Evolutionary conservation across 2,888 invertebrate genomes (phyloP).

Genomic region (Philereme vetulata): DNA sequence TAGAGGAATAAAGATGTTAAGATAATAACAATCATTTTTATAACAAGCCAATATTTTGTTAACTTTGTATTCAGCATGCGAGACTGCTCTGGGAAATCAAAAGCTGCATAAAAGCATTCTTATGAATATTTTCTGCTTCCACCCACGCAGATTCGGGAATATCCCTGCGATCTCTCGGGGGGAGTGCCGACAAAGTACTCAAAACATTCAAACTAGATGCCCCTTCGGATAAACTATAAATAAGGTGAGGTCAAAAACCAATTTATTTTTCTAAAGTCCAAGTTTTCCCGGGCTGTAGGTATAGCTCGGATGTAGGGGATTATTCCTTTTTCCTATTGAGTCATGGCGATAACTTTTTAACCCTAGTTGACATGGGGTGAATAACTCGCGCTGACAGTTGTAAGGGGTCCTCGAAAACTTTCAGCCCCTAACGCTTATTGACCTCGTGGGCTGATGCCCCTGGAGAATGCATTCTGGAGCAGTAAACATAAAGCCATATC

Average conservation of each 20-base stretch:
- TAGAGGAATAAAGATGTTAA: too few relatives aligned
- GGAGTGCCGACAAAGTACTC: constrained; percentile 10
- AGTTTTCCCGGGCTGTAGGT: constrained; percentile 37
- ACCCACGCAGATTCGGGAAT: constrained; percentile 28
- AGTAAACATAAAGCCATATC: constrained; percentile 56
- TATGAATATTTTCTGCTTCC: constrained; percentile 37
- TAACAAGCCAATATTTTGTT: constrained; percentile 20
- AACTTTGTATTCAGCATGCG: constrained; percentile 23
- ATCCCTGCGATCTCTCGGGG: constrained; percentile 12
- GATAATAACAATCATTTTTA: not conserved
- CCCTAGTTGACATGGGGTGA: constrained; percentile 74
- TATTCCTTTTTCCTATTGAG: constrained; percentile 70
- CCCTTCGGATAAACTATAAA: constrained; percentile 32
- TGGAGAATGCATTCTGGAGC: constrained; percentile 64
- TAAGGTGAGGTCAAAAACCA: constrained; percentile 38
- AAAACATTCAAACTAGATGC: constrained; percentile 32
- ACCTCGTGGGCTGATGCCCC: constrained; percentile 57
- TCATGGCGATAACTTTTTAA: constrained; percentile 70
- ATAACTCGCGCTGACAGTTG: constrained; percentile 75
- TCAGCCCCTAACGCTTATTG: constrained; percentile 68
- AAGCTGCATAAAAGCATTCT: constrained; percentile 33
- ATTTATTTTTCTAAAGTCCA: constrained; percentile 49
- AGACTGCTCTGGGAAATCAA: constrained; percentile 27
- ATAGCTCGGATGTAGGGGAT: constrained; percentile 46
- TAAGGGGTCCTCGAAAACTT: constrained; percentile 63